Base-by-base conservation (phyloP, 1,140 invertebrate genomes). In the Ostrea edulis region DNA sequence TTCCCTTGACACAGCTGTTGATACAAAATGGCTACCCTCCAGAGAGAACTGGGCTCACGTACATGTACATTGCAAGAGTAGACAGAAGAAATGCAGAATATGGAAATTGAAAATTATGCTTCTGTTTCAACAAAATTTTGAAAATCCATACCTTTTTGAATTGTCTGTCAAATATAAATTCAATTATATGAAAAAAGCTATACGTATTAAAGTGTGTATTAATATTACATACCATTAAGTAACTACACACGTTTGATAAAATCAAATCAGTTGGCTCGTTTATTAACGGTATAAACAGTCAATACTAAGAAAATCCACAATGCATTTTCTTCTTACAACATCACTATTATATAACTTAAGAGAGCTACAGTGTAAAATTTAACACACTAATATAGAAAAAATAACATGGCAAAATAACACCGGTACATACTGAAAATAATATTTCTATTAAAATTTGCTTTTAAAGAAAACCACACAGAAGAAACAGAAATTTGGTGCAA, bases 271-370 rank as follows among this genome's bases (percentile, higher is more conserved):
- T 62, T n/a, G 14, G 55, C 17, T 62, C 20, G 14, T 62, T 62
- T n/a, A 0, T 62, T 44, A 44, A 2, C 20, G 17, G 11, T 20
- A 7, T 62, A 20, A 62, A 62, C 55, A 62, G 55, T 20, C 5
- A 62, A 17, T n/a, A 35, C 11, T 77, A 35, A 14, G 14, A 14
- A 29, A 71, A 77, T 77, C 68, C 68, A 77, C 35, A 77, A 77
- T 77, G 68, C 68, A 77, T 77, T 77, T 77, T 25, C 68, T 77
- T 77, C 29, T 77, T 62, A 35, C 22, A 77, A 3, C 25, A 77
- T 29, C 14, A 35, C 35, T 22, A n/a, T n/a, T n/a, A n/a, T n/a
- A 77, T 14, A 77, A 77, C 68, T 77, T 35, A 12, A 77, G 29
- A 35, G 2, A 77, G 68, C 25, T 22, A 29, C 29, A 71, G 65